Evolutionary conservation across 2,888 invertebrate species (phyloP), one percentile per base, ranked within the genome.

Genomic region (Acronicta alni): DNA sequence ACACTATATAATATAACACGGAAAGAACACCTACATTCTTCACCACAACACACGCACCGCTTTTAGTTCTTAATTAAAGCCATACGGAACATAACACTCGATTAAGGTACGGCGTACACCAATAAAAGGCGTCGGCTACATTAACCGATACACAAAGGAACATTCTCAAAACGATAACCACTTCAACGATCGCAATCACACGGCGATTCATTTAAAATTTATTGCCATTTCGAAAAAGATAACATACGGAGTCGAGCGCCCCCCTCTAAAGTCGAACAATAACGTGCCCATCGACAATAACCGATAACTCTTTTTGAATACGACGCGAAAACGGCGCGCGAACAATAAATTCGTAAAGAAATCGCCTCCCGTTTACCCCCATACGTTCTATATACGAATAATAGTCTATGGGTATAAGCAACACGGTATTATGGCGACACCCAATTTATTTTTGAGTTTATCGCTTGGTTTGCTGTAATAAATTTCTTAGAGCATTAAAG

Each of bases 401-500:
- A 72, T 68, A 76, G 62, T 66, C 51, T 53, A 66, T 56, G 45
- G 48, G 65, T 75, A 58, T 68, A 69, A 63, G 67, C 69, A 68
- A 75, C 77, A 79, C 73, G 56, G 79, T 47, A 80, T 83, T 83
- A 84, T 78, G 72, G 75, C 71, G 77, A 75, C 80, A 80, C 82
- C 81, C 84, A 85, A 88, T 87, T 88, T 85, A 87, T 85, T 87
- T 79, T 81, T 68, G 61, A 87, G 84, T 89, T 88, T 87, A 86
- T 83, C 79, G 84, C 78, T 77, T 57, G 75, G 82, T 85, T 83
- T 78, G 80, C 72, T 64, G 68, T 75, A 76, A 83, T 85, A 86
- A 86, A 87, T 87, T 81, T 82, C 79, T 77, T 72, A 67, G 63
- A 64, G 75, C 77, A 81, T 82, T 81, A 67, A 83, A 82, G 74